Evolutionary conservation across 37 sponge, comb jelly and placozoan species (phyloP).

Genomic region (Spongilla lacustris): DNA sequence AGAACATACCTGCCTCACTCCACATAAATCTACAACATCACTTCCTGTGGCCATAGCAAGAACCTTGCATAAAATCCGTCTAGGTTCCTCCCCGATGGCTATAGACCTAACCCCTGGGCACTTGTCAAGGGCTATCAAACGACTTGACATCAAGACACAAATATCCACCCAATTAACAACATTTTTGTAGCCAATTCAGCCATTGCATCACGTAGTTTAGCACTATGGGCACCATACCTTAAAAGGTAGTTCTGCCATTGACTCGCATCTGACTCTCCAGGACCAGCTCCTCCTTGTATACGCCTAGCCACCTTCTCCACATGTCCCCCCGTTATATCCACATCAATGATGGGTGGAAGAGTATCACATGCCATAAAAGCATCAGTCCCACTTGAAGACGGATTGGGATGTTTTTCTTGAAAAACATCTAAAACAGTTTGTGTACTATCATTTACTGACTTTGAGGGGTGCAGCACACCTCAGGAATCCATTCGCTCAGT

Average conservation of each 20-base stretch:
- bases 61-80: slow-evolving; percentile 21
- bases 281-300: slow-evolving; percentile 46
- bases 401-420: slow-evolving; percentile 27
- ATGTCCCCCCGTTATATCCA: slow-evolving; percentile 30
- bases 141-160: slow-evolving; percentile 16
- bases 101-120: slow-evolving; percentile 29
- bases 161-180: slow-evolving; percentile 5
- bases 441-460: not conserved
- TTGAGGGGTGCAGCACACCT: slow-evolving; percentile 7
- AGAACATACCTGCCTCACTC: slow-evolving; percentile 12
- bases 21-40: slow-evolving; percentile 45
- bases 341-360: slow-evolving; percentile 25
- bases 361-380: slow-evolving; percentile 24
- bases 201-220: slow-evolving; percentile 14
- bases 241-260: slow-evolving; percentile 34
- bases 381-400: not conserved
- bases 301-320: slow-evolving; percentile 24
- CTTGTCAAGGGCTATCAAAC: slow-evolving; percentile 15
- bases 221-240: slow-evolving; percentile 38
- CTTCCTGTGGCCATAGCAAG: slow-evolving; percentile 28
- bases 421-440: slow-evolving; percentile 24
- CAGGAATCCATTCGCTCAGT: not conserved
- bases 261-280: slow-evolving; percentile 20
- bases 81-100: slow-evolving; percentile 20
- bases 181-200: slow-evolving; percentile 20